Percentiles rank a stretch among this genome's conserved stretches.
Conservation (phyloP, 1,140 invertebrate genomes). For the Colletes latitarsis region DNA sequence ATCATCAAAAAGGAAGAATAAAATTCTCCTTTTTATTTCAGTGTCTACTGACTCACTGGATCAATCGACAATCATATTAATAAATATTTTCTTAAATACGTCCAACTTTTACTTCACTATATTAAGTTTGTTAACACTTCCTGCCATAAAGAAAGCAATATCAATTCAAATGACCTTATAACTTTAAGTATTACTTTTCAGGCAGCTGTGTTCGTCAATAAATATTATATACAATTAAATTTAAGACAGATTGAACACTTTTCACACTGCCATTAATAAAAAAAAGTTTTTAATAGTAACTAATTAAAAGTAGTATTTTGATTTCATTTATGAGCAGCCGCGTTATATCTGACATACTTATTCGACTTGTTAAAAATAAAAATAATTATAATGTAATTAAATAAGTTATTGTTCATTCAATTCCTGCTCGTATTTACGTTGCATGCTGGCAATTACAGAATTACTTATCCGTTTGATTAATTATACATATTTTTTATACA, state of each 20-base stretch:
- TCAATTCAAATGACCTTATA: neutral
- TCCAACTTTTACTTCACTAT: neutral
- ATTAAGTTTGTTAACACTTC: neutral
- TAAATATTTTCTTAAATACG: slow-evolving; percentile 8
- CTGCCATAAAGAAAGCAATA: neutral
- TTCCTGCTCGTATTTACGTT: neutral
- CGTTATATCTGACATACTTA: neutral
- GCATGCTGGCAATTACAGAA: neutral
- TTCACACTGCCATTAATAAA: neutral
- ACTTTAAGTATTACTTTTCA: neutral
- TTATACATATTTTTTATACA: slow-evolving; percentile 16
- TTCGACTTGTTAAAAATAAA: neutral
- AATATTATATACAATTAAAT: slow-evolving; percentile 18
- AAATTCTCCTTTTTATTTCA: neutral
- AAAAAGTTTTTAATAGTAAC: neutral
- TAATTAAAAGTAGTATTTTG: neutral
- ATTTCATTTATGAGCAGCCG: neutral
- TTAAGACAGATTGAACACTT: slow-evolving; percentile 1
- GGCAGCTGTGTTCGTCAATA: slow-evolving; percentile 36
- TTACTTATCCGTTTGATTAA: neutral
- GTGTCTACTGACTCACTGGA: neutral
- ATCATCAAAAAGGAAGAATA: neutral
- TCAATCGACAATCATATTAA: neutral
- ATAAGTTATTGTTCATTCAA: neutral
- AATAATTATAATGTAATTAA: neutral